phyloP scores from a whole-genome alignment of 2,797 vertebrate genomes.

The Bradypus variegatus region DNA sequence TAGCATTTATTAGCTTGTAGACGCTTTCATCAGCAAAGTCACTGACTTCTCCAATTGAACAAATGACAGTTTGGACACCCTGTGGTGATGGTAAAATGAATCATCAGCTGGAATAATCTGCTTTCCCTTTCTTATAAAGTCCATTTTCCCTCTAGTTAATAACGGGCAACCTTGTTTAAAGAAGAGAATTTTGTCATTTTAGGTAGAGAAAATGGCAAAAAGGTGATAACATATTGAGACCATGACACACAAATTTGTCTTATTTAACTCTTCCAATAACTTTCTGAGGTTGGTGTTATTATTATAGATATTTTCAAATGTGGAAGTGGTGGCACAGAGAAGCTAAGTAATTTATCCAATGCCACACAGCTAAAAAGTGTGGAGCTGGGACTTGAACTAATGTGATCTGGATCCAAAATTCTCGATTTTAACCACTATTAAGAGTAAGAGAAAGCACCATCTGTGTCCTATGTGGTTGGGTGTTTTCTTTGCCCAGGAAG shows the following conservation, averaged over 20 bases:
- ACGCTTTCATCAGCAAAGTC: background rate
- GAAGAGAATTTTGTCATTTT: slow-evolving; percentile 52
- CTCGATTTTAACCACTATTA: background rate
- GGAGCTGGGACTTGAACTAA: background rate
- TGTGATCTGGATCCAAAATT: background rate
- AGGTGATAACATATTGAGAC: slow-evolving; percentile 23
- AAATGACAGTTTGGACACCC: background rate
- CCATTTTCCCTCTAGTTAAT: slow-evolving; percentile 48
- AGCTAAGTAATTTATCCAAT: background rate
- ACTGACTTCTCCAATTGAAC: background rate
- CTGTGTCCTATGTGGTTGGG: slow-evolving; percentile 33
- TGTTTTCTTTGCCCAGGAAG: slow-evolving; percentile 62
- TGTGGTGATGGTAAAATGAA: background rate
- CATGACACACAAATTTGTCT: background rate
- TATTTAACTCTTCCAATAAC: background rate
- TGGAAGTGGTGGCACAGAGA: background rate
- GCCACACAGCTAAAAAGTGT: background rate
- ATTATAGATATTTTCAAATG: background rate
- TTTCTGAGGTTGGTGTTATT: background rate
- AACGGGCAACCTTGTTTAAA: slow-evolving; percentile 45
- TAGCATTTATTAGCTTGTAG: background rate
- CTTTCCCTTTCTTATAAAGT: background rate
- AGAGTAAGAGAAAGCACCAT: background rate
- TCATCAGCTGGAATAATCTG: background rate
- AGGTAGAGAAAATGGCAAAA: background rate